Base-by-base conservation (phyloP, 2,797 vertebrate species). In the Graptemys geographica region DNA sequence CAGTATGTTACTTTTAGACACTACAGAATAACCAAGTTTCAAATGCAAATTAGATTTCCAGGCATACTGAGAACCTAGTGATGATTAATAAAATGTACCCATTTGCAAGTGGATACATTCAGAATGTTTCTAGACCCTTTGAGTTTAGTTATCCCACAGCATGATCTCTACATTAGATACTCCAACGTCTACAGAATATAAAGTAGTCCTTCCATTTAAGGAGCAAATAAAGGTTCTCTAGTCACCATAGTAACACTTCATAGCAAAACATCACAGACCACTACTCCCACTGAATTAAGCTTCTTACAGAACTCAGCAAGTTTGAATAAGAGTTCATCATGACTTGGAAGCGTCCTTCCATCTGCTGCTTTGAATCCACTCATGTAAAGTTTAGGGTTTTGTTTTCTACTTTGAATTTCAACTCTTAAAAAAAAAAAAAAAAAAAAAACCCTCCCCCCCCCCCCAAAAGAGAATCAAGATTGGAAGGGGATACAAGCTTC, bases 221-320 rank as follows among this genome's bases (percentile, higher is more conserved):
- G 94, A 95, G 74, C 49, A 53, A 93, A 41, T 8, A 56, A 80
- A 62, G 23, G 27, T 47, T 55, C 52, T 65, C 49, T 28, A 55
- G 86, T 82, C 95, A 88, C 55, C 84, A 89, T 25, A 90, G 93
- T 27, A 90, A 92, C 90, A 78, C 49, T 31, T 81, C 83, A 91
- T 79, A 47, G 15, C 76, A 95, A 96, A 95, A 91, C 92, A 94
- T 57, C 27, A 81, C 21, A 1, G 47, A 16, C 76, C 90, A 79
- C 83, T 89, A 83, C 27, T 92, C 53, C 11, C 76, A 28, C 87
- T 57, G 76, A 59, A 80, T 62, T 49, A 56, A 89, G 0, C 2
- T n/a, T 19, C 76, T 86, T 81, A 33, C 21, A 83, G 93, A 86
- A 59, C 90, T 86, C 81, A 33, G 79, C 13, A 83, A 81, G 81